Evolutionary conservation across 2,113 vertebrate species (phyloP).

Genomic region (Archilochus colubris): DNA sequence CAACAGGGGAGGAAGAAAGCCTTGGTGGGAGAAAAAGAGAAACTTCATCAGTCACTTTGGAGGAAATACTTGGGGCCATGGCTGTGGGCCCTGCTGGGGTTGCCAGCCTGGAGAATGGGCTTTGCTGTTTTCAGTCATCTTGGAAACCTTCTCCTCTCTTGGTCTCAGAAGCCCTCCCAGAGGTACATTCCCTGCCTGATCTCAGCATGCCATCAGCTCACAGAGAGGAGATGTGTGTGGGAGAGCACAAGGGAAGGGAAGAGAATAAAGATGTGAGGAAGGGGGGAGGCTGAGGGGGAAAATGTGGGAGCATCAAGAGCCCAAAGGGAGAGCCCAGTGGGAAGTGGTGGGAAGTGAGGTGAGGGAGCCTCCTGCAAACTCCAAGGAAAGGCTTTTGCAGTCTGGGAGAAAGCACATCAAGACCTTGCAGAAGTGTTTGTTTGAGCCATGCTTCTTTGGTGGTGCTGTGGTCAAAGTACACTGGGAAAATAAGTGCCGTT

Average conservation of each 20-base stretch:
- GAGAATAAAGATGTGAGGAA: not conserved
- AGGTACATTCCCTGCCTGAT: too few relatives aligned
- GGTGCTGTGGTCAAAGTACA: not conserved
- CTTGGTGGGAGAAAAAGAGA: not conserved
- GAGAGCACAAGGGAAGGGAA: not conserved
- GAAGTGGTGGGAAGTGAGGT: not conserved
- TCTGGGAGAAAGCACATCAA: not conserved
- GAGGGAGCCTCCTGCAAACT: accelerated
- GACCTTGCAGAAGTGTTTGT: not conserved
- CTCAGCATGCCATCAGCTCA: too few relatives aligned
- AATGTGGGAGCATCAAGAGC: not conserved
- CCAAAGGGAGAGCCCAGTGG: not conserved
- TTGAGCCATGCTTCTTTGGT: not conserved
- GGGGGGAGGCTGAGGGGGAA: not conserved
- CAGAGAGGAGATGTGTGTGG: not conserved
- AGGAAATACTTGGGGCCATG: not conserved
- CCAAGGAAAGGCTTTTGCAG: not conserved
- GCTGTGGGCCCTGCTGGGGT: not conserved
- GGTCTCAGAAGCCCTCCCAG: too few relatives aligned
- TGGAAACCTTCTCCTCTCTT: not conserved
- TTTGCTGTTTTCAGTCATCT: not conserved
- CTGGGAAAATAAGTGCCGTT: not conserved
- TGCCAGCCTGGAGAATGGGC: not conserved
- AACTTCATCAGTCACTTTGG: not conserved
- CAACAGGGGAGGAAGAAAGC: not conserved